Conservation (phyloP, 2,888 invertebrate genomes). For the Amphipoea oculea region DNA sequence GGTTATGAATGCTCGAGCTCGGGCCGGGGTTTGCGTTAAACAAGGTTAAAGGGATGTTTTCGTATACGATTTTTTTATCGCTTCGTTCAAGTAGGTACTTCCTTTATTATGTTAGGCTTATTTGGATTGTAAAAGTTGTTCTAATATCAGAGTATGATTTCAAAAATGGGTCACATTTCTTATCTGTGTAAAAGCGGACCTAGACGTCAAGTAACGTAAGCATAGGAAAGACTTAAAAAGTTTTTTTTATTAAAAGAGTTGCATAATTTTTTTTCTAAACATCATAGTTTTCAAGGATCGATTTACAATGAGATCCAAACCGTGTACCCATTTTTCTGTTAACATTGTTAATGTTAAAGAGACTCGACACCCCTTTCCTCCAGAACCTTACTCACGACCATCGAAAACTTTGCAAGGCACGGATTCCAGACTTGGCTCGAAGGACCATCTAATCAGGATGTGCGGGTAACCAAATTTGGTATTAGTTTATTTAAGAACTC, state of each 20-base stretch:
- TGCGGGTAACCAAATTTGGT: slow-evolving; percentile 36
- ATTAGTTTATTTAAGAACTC: too few relatives aligned
- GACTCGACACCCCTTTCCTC: background rate
- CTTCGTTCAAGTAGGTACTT: slow-evolving; percentile 24
- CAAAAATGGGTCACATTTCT: background rate
- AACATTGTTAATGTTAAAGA: background rate
- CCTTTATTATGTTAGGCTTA: slow-evolving; percentile 36
- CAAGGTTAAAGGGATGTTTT: slow-evolving; percentile 44
- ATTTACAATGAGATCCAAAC: background rate
- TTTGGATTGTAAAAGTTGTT: background rate
- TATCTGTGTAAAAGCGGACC: background rate
- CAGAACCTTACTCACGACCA: background rate
- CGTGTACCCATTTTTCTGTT: background rate
- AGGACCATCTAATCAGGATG: slow-evolving; percentile 71
- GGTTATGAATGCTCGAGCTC: slow-evolving; percentile 55
- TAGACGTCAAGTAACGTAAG: too few relatives aligned
- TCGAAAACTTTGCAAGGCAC: background rate
- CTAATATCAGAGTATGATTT: background rate
- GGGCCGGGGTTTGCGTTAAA: slow-evolving; percentile 28
- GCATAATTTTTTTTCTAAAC: too few relatives aligned
- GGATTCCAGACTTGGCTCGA: background rate
- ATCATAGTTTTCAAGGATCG: too few relatives aligned
- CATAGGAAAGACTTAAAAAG: background rate
- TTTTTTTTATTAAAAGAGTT: background rate
- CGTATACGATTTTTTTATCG: slow-evolving; percentile 39